Conservation (phyloP, 2,888 invertebrate species). For the Adineta ricciae region DNA sequence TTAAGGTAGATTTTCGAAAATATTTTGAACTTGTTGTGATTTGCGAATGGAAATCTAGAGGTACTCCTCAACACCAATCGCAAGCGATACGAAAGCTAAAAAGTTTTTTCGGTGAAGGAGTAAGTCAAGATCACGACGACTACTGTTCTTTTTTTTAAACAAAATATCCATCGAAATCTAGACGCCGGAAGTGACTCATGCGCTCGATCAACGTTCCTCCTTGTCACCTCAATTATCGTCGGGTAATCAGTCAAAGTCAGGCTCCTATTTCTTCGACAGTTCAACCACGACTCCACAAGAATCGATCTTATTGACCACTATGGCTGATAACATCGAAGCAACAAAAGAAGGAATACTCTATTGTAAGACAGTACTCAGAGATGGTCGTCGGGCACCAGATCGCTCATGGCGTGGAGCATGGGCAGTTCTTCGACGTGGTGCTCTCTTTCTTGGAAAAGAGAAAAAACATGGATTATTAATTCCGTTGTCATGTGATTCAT, state of each 20-base stretch:
- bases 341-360: constrained; percentile 31
- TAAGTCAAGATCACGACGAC: constrained; percentile 35
- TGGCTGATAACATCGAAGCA: constrained; percentile 20
- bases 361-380: constrained; percentile 30
- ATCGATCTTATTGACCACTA: constrained; percentile 1
- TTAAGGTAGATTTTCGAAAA: not conserved
- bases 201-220: constrained; percentile 74
- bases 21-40: not conserved
- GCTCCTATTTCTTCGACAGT: not conserved
- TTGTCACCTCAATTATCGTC: constrained; percentile 44
- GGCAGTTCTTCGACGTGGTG: constrained; percentile 30
- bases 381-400: constrained; percentile 22
- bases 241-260: not conserved
- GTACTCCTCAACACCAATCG: constrained; percentile 55
- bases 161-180: not conserved
- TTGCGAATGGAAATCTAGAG: not conserved
- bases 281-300: not conserved
- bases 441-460: constrained; percentile 32
- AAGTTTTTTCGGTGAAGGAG: constrained; percentile 51
- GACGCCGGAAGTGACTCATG: constrained; percentile 62
- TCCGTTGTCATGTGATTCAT: constrained; percentile 29
- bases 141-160: not conserved
- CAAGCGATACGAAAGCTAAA: constrained; percentile 49
- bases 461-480: constrained; percentile 32
- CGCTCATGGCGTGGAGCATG: constrained; percentile 34